A percentile compares a stretch with the other conserved stretches of the same genome.
phyloP scores from a whole-genome alignment of 2,797 vertebrate genomes.

The Sylvia borin region DNA sequence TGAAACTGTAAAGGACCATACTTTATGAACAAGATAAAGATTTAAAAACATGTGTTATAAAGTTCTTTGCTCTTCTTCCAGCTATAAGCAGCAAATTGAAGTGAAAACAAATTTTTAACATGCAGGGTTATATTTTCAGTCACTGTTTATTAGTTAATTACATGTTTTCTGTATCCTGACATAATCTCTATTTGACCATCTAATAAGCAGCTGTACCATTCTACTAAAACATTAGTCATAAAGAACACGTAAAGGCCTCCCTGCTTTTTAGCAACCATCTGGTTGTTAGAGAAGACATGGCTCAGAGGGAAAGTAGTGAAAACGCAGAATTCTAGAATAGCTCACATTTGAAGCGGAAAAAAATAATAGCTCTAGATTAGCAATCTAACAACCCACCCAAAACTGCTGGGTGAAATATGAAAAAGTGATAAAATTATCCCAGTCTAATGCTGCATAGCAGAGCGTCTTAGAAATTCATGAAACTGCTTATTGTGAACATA shows the following conservation, averaged over 20 bases:
- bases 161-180: neutral
- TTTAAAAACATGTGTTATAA: neutral
- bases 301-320: neutral
- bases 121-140: neutral
- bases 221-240: constrained; percentile 41
- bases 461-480: neutral
- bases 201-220: neutral
- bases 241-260: constrained; percentile 6
- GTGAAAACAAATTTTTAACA: neutral
- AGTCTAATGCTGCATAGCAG: neutral
- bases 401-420: neutral
- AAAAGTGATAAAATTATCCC: neutral
- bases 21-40: neutral
- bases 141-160: neutral
- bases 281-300: constrained; percentile 9
- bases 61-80: neutral
- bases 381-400: neutral
- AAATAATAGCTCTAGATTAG: neutral
- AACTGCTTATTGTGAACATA: neutral
- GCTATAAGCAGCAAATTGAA: neutral
- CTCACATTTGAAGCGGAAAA: neutral
- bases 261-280: constrained; percentile 42
- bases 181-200: neutral
- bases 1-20: neutral
- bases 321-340: neutral